A percentile compares a stretch with the other conserved stretches of the same genome.
These are phyloP conservation scores for Carabus problematicus DNA, from an alignment of 2,888 invertebrate species.

Conservation along the genomic window DNA sequence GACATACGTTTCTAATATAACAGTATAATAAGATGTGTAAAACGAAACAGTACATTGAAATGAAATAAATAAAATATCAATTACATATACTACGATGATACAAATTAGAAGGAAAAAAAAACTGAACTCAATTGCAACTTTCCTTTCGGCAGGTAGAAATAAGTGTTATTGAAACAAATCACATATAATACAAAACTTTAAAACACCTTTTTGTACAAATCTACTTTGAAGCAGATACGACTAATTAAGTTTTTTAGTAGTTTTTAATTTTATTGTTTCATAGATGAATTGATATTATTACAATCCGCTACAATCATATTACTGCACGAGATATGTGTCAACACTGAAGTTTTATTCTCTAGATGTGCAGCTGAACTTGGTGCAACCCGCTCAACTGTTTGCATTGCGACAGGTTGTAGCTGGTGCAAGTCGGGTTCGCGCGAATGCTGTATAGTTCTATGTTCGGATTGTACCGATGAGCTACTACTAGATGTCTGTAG, in stretches of 20 bases:
- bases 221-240: background rate
- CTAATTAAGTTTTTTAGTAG: background rate
- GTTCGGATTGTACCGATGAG: constrained; percentile 24
- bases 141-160: no score
- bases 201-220: background rate
- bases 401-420: constrained; percentile 45
- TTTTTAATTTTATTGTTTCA: constrained; percentile 20
- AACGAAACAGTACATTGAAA: no score
- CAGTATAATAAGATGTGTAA: no score
- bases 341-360: constrained; percentile 45
- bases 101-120: no score
- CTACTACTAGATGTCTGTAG: constrained; percentile 22
- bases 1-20: no score
- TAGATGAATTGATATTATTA: constrained; percentile 34
- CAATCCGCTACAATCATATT: constrained; percentile 44
- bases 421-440: constrained; percentile 45
- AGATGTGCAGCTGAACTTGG: constrained; percentile 44
- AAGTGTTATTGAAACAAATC: no score
- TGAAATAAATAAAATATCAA: no score
- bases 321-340: constrained; percentile 46
- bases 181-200: background rate
- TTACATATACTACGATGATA: no score
- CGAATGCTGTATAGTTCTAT: constrained; percentile 37
- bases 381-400: constrained; percentile 45
- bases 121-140: no score